Evolutionary conservation across 2,888 invertebrate genomes (phyloP).

Genomic region (Macrophya annulata): DNA sequence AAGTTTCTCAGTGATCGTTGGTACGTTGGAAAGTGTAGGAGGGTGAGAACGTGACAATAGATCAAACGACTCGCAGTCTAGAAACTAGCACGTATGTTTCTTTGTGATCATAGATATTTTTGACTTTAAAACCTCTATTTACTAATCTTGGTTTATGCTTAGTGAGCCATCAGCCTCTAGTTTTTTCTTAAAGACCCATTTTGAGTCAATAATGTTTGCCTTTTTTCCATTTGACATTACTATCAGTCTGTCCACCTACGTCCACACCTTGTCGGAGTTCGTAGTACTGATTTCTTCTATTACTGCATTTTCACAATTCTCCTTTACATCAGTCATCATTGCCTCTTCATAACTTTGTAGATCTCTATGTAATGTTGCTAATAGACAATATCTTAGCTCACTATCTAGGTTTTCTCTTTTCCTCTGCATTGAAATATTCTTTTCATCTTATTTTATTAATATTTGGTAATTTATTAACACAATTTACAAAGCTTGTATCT

Average conservation of each 20-base stretch:
- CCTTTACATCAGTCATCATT: constrained; percentile 9
- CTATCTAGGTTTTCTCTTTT: constrained; percentile 17
- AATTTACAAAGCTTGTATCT: too few species aligned
- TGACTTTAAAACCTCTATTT: constrained; percentile 61
- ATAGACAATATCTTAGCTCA: background rate
- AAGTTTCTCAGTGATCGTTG: too few species aligned
- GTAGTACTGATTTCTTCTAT: constrained; percentile 62
- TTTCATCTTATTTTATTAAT: background rate
- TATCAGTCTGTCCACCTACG: constrained; percentile 39
- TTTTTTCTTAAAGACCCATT: constrained; percentile 64
- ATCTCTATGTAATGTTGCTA: background rate
- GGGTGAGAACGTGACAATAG: too few species aligned
- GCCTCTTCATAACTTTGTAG: background rate
- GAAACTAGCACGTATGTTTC: constrained; percentile 52
- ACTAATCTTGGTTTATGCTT: constrained; percentile 62
- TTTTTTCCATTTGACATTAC: constrained; percentile 59
- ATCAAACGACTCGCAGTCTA: background rate
- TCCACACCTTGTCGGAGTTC: constrained; percentile 62
- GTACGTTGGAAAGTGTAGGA: too few species aligned
- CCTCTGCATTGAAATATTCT: background rate
- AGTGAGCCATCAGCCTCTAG: constrained; percentile 61
- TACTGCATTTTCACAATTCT: constrained; percentile 51
- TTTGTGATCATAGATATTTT: constrained; percentile 56
- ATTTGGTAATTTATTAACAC: too few species aligned
- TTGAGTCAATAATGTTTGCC: constrained; percentile 61